A percentile compares a stretch with the other conserved stretches of the same genome.
Evolutionary conservation across 2,113 vertebrate genomes (phyloP).

Genomic region (Pseudonaja textilis): DNA sequence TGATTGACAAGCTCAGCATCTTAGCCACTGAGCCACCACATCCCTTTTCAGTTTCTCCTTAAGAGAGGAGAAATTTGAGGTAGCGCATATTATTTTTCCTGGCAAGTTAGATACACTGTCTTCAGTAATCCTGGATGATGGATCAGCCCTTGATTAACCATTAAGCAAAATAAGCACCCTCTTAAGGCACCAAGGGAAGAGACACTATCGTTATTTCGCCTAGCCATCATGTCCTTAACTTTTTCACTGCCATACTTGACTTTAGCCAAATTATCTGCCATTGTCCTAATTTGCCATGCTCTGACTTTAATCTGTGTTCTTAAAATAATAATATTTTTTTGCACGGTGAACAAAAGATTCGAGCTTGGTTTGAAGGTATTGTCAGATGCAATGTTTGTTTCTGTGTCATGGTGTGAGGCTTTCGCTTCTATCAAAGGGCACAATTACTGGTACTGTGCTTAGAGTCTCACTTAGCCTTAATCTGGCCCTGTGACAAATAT

Average conservation of each 20-base stretch:
- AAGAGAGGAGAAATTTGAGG: background rate
- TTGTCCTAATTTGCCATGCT: background rate
- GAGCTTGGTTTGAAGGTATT: background rate
- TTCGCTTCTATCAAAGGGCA: background rate
- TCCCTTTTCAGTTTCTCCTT: too few species aligned
- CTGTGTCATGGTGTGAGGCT: background rate
- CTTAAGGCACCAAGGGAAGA: background rate
- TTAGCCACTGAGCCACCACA: too few species aligned
- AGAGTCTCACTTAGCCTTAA: background rate
- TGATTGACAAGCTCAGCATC: too few species aligned
- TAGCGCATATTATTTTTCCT: background rate
- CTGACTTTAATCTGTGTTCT: background rate
- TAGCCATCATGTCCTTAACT: background rate
- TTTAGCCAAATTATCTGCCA: background rate
- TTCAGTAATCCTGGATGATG: background rate
- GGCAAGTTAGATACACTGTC: background rate
- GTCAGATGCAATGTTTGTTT: background rate
- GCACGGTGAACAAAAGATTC: background rate
- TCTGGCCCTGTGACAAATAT: too few species aligned
- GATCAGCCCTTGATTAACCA: background rate
- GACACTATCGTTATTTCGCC: background rate
- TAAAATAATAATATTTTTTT: background rate
- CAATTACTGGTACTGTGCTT: background rate
- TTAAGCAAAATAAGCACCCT: background rate
- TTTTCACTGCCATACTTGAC: background rate